A percentile compares a stretch with the other conserved stretches of the same genome.
Conservation (phyloP, 2,888 invertebrate genomes). For the Chaetogeoica ovagalla region DNA sequence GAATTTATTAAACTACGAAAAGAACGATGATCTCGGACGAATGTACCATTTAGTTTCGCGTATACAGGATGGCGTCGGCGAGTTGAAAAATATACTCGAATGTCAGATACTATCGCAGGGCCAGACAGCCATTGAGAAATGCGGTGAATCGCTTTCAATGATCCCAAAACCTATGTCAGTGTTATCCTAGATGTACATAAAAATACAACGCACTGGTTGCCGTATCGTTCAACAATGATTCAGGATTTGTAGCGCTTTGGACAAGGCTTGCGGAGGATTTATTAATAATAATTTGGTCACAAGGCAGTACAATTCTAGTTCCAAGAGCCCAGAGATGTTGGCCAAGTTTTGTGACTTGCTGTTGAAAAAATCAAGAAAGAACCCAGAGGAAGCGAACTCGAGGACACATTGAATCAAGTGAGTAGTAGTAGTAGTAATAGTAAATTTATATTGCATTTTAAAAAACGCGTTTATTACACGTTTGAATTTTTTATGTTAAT, state of each 20-base stretch:
- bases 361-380: constrained; percentile 96
- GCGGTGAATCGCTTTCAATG: constrained; percentile 85
- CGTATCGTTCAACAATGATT: constrained; percentile 94
- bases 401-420: constrained; percentile 97
- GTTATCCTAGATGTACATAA: constrained; percentile 96
- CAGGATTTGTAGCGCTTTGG: constrained; percentile 96
- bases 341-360: constrained; percentile 98
- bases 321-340: constrained; percentile 93
- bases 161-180: constrained; percentile 95
- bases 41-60: constrained; percentile 94
- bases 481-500: background rate
- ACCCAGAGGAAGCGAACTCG: constrained; percentile 98
- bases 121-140: constrained; percentile 88
- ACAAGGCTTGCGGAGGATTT: constrained; percentile 82
- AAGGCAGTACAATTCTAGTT: constrained; percentile 81
- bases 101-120: constrained; percentile 92
- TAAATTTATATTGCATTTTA: too few species aligned
- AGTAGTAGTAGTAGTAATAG: background rate
- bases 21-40: constrained; percentile 90
- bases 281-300: constrained; percentile 98
- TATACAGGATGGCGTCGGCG: constrained; percentile 87
- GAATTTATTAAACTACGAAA: constrained; percentile 89
- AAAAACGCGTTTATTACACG: too few species aligned
- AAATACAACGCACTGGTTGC: constrained; percentile 92
- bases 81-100: constrained; percentile 85